Percentiles rank a stretch among this genome's conserved stretches.
Evolutionary conservation across 2,888 invertebrate species (phyloP).

Genomic region (Ectemnius lituratus): DNA sequence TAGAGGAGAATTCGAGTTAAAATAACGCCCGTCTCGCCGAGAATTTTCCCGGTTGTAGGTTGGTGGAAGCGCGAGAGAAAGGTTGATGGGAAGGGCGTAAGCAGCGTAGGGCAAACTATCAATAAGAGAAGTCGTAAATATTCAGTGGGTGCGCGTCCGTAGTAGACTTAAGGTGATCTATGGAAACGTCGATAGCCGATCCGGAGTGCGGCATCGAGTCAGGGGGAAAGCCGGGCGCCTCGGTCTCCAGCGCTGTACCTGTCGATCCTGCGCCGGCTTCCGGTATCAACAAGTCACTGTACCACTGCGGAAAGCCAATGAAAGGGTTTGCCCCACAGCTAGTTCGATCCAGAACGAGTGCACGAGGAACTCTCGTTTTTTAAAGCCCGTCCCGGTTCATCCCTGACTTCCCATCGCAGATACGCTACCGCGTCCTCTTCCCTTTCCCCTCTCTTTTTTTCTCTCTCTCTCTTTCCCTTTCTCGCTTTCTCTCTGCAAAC

Average conservation of each 20-base stretch:
- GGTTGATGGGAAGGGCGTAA: constrained; percentile 9
- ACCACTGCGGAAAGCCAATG: constrained; percentile 55
- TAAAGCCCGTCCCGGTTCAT: not conserved
- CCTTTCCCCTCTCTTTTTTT: not conserved
- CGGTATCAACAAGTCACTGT: constrained; percentile 56
- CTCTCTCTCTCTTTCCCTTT: not conserved
- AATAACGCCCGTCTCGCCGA: constrained; percentile 2
- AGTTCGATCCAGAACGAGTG: not conserved
- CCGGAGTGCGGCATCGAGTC: constrained; percentile 33
- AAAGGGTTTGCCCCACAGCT: constrained; percentile 31
- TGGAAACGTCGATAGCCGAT: constrained; percentile 61
- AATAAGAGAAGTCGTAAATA: constrained; percentile 59
- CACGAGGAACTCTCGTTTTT: constrained; percentile 1
- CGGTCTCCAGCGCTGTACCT: constrained; percentile 30
- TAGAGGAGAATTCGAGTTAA: no score
- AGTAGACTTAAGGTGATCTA: constrained; percentile 59
- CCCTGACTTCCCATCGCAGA: not conserved
- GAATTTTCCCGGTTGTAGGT: not conserved
- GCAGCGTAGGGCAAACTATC: constrained; percentile 39
- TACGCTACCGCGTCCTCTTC: not conserved
- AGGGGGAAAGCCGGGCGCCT: constrained; percentile 32
- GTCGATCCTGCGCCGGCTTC: constrained; percentile 15
- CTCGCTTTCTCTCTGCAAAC: constrained; percentile 6
- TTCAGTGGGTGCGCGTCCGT: constrained; percentile 46
- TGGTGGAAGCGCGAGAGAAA: not conserved